Conservation (phyloP, 2,797 vertebrate genomes). For the Gorsachius magnificus region DNA sequence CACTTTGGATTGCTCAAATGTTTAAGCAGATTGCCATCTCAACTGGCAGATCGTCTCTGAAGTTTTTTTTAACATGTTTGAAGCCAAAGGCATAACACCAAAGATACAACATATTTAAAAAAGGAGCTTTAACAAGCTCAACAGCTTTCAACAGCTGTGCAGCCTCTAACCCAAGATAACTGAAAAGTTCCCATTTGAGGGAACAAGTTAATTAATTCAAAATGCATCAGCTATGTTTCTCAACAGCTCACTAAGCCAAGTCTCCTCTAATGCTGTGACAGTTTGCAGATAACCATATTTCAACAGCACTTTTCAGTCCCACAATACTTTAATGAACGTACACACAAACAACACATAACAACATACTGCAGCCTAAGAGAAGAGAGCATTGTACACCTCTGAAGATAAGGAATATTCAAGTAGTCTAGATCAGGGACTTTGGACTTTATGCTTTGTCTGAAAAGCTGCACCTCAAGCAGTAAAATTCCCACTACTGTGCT, state of each 20-base stretch:
- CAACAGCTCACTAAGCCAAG: background rate
- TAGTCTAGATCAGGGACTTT: background rate
- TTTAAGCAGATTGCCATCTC: conserved; percentile 25
- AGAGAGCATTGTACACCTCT: background rate
- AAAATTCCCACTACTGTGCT: conserved; percentile 17
- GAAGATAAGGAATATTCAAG: conserved; percentile 29
- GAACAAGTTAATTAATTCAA: conserved; percentile 3
- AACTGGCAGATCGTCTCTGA: background rate
- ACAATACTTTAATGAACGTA: background rate
- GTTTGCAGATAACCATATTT: background rate
- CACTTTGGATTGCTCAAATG: background rate
- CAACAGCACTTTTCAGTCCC: background rate
- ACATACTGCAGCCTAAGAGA: background rate
- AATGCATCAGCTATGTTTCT: background rate
- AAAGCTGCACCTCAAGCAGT: conserved; percentile 13
- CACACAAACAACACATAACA: background rate
- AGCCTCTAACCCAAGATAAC: background rate
- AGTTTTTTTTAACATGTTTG: background rate
- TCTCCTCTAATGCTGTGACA: background rate
- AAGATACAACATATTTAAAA: background rate
- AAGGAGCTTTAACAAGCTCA: background rate
- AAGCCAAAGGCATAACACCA: background rate
- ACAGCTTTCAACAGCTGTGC: background rate
- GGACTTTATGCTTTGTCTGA: background rate
- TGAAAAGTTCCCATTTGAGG: background rate